Evolutionary conservation across 2,797 vertebrate genomes (phyloP).

Genomic region (Takifugu rubripes): DNA sequence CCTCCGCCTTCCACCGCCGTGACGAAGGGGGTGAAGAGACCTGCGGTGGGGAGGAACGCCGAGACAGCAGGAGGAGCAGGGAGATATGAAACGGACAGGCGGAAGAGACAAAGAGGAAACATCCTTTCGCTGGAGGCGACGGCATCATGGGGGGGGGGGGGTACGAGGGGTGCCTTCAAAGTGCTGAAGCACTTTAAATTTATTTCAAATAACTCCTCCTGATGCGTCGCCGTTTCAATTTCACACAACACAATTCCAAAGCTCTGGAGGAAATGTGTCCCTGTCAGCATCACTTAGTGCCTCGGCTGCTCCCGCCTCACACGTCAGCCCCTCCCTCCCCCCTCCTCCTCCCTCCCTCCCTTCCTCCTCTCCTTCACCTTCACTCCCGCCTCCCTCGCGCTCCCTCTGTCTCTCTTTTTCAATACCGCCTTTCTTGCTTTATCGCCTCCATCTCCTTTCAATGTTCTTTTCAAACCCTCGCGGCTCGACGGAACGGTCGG

Average conservation of each 20-base stretch:
- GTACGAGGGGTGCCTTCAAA: constrained; percentile 9
- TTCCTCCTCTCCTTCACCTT: constrained; percentile 2
- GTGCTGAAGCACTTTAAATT: constrained; percentile 59
- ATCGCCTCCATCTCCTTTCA: constrained; percentile 42
- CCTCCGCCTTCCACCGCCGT: constrained; percentile 51
- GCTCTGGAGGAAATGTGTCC: constrained; percentile 75
- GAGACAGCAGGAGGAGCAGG: constrained; percentile 13
- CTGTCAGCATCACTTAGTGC: constrained; percentile 74
- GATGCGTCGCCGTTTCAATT: constrained; percentile 77
- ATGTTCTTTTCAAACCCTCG: constrained; percentile 46
- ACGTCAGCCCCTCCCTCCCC: constrained; percentile 35
- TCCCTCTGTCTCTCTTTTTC: background rate
- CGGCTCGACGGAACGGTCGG: constrained; percentile 12
- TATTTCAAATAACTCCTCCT: constrained; percentile 75
- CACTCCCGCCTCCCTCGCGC: background rate
- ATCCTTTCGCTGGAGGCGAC: constrained; percentile 12
- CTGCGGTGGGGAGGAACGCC: constrained; percentile 24
- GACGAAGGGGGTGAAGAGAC: constrained; percentile 31
- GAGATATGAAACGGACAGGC: constrained; percentile 1
- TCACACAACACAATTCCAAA: constrained; percentile 79
- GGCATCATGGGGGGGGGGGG: background rate
- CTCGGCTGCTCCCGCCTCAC: constrained; percentile 47
- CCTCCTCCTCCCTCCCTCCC: constrained; percentile 10
- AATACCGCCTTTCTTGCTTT: constrained; percentile 10
- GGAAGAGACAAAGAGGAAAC: constrained; percentile 5